A percentile compares a stretch with the other conserved stretches of the same genome.
Conservation (phyloP, 2,797 vertebrate genomes). For the Thalassophryne amazonica region DNA sequence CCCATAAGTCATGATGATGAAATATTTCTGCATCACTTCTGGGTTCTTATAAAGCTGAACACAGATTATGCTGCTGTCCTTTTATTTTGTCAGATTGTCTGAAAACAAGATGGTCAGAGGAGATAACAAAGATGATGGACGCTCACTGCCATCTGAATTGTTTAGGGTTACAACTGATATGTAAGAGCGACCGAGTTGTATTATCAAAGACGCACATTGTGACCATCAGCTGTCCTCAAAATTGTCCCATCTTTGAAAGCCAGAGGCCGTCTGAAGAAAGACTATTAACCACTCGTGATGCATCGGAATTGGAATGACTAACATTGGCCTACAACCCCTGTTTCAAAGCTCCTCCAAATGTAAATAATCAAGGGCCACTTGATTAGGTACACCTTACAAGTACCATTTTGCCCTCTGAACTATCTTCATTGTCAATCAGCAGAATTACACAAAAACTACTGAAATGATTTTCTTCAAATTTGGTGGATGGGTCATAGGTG, state of each 20-base stretch:
- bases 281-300: too few relatives aligned
- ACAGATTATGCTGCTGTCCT: slow-evolving; percentile 23
- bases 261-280: too few relatives aligned
- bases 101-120: slow-evolving; percentile 43
- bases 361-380: too few relatives aligned
- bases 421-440: too few relatives aligned
- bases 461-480: too few relatives aligned
- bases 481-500: too few relatives aligned
- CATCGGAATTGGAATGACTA: too few relatives aligned
- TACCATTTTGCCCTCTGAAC: too few relatives aligned
- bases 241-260: slow-evolving; percentile 7
- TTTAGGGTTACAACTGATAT: slow-evolving; percentile 28
- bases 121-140: slow-evolving; percentile 22
- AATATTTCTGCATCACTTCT: slow-evolving; percentile 47
- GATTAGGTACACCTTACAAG: too few relatives aligned
- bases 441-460: too few relatives aligned
- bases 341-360: too few relatives aligned
- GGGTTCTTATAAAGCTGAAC: slow-evolving; percentile 39
- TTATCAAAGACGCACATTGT: slow-evolving; percentile 2
- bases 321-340: too few relatives aligned
- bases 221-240: slow-evolving; percentile 12
- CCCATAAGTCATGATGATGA: slow-evolving; percentile 54
- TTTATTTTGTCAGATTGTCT: slow-evolving; percentile 19
- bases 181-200: slow-evolving; percentile 25
- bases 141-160: slow-evolving; percentile 38